Conservation (phyloP, 2,888 invertebrate species). For the Nipponacmea schrenckii region DNA sequence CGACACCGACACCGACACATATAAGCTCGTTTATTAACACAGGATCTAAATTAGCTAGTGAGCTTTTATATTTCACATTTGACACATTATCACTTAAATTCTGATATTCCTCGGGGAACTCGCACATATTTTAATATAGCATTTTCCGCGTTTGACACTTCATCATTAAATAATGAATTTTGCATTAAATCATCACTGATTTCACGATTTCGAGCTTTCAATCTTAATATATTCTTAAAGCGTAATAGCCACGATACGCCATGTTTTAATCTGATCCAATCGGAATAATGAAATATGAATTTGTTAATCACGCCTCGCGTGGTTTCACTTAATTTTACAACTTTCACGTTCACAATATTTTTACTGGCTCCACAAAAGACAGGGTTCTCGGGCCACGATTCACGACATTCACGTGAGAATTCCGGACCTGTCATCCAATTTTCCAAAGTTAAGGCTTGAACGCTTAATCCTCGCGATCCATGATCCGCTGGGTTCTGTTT, state of each 20-base stretch:
- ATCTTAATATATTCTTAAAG: background rate
- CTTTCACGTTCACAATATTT: background rate
- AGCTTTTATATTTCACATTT: background rate
- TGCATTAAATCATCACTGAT: background rate
- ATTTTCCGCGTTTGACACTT: background rate
- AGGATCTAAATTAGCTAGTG: slow-evolving; percentile 7
- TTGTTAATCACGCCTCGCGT: background rate
- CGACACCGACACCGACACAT: background rate
- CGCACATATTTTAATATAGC: background rate
- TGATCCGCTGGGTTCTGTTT: slow-evolving; percentile 3
- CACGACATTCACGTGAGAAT: background rate
- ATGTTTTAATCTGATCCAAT: background rate
- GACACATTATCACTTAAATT: background rate
- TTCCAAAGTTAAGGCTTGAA: background rate
- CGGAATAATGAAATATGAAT: background rate
- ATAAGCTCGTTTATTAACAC: background rate
- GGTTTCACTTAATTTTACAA: background rate
- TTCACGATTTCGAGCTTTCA: background rate
- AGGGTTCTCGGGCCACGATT: background rate
- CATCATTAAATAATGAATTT: background rate
- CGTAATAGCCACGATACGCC: slow-evolving; percentile 1
- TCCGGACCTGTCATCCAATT: slow-evolving; percentile 34
- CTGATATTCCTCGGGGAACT: background rate
- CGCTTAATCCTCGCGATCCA: background rate
- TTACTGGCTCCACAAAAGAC: background rate